A percentile compares a stretch with the other conserved stretches of the same genome.
Evolutionary conservation across 2,797 vertebrate species (phyloP).

Genomic region (Salarias fasciatus): DNA sequence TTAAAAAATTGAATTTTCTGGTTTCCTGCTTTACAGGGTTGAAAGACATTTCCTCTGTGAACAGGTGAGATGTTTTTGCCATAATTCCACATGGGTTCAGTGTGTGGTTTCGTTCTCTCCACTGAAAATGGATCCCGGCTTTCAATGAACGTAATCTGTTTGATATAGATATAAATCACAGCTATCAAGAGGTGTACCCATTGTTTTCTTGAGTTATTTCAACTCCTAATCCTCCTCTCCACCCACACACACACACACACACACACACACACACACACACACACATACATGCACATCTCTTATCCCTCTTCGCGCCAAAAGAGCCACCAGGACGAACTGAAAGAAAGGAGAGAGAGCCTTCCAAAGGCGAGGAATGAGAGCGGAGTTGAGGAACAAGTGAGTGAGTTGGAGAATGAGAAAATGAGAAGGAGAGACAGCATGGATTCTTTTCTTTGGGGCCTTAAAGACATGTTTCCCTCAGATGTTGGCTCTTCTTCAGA

Average conservation of each 20-base stretch:
- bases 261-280: slow-evolving; percentile 28
- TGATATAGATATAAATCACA: slow-evolving; percentile 31
- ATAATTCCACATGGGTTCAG: not conserved
- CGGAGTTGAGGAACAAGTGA: slow-evolving; percentile 78
- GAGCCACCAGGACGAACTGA: slow-evolving; percentile 67
- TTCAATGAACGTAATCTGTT: slow-evolving; percentile 18
- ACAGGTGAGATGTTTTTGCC: no score
- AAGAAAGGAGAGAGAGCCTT: slow-evolving; percentile 72
- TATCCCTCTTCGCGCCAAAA: slow-evolving; percentile 71
- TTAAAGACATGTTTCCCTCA: slow-evolving; percentile 85
- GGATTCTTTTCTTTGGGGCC: slow-evolving; percentile 83
- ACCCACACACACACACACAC: slow-evolving; percentile 28
- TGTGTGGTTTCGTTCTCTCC: slow-evolving; percentile 1
- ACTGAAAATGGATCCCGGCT: not conserved
- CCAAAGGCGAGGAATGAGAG: slow-evolving; percentile 71
- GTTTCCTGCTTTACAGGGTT: not conserved
- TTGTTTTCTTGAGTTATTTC: slow-evolving; percentile 56
- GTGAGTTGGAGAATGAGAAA: slow-evolving; percentile 79
- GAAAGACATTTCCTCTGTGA: no score
- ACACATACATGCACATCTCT: slow-evolving; percentile 38
- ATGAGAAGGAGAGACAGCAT: slow-evolving; percentile 82
- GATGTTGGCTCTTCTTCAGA: slow-evolving; percentile 88
- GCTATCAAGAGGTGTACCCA: slow-evolving; percentile 40
- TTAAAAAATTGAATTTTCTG: no score
- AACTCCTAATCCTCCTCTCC: slow-evolving; percentile 52